Base-by-base conservation (phyloP, 2,797 vertebrate genomes). In the Rallus crepitans region DNA sequence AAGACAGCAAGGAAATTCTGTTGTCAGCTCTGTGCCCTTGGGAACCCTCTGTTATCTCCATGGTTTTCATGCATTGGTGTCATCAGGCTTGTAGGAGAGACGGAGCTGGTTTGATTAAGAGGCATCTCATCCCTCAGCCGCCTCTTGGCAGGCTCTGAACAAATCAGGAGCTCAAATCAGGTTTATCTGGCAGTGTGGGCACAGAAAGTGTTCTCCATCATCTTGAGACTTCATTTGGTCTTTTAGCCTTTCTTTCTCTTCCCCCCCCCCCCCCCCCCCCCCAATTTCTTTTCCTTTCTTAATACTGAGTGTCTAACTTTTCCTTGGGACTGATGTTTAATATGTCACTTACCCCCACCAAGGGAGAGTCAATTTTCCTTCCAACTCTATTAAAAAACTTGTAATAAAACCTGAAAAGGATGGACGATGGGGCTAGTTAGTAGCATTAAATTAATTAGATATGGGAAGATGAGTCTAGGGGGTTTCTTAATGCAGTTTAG, bases 361-460 rank as follows among this genome's bases (percentile, higher is more conserved):
- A 76, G 16, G 64, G 68, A 87, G 28, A 95, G 68, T 93, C 60
- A 28, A 48, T 92, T 96, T 92, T 72, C 87, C 55, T 95, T 72
- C 84, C 64, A 88, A 61, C 64, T 88, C 91, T 60, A 72, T 90
- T 82, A 92, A 82, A 92, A 92, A 88, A 7, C 55, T 78, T 39
- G 40, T 76, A 90, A 88, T 72, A 88, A 87, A 85, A 76, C 39
- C 40, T 79, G 72, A 53, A 85, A 60, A 82, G 27, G 40, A 27
- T 60, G 53, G 64, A 48, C 0, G 4, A 39, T 6, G 25, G 50
- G 60, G 72, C 72, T 82, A n/a, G 87, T 88, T 95, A 77, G 72
- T 23, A 88, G 33, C 68, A 76, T 80, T 86, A 90, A 47, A 82
- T 96, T 92, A 90, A 93, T 90, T 82, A 82, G 87, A 35, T 76